Evolutionary conservation across 1,140 invertebrate species (phyloP).

Genomic region (Ectropis grisescens): DNA sequence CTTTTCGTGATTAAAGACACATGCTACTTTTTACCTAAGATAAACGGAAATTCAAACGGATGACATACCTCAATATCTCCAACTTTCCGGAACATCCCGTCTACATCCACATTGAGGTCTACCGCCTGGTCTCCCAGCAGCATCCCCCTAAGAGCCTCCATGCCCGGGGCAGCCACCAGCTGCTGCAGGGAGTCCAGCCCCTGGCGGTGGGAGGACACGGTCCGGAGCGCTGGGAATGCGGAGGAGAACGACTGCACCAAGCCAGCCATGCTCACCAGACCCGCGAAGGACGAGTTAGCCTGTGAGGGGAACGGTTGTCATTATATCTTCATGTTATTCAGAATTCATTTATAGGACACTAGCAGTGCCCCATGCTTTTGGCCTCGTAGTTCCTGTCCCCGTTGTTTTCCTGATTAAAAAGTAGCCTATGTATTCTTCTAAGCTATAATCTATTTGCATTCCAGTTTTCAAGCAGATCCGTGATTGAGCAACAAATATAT

Average conservation of each 20-base stretch:
- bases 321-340: not conserved
- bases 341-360: no score
- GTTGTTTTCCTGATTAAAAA: no score
- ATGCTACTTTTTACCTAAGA: no score
- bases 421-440: no score
- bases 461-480: no score
- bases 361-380: no score
- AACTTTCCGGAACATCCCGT: constrained; percentile 40
- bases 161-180: constrained; percentile 35
- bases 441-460: no score
- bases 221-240: constrained; percentile 57
- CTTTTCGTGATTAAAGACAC: constrained; percentile 2
- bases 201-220: constrained; percentile 56
- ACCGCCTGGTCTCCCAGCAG: constrained; percentile 21
- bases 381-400: no score
- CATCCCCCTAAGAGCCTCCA: constrained; percentile 19
- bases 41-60: no score
- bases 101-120: constrained; percentile 31
- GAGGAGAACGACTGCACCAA: constrained; percentile 63
- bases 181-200: constrained; percentile 58
- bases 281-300: constrained; percentile 72
- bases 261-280: constrained; percentile 64
- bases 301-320: constrained; percentile 28
- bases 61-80: constrained; percentile 52
- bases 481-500: no score